phyloP scores from a whole-genome alignment of 2,113 vertebrate genomes.

The Amphiprion ocellaris region DNA sequence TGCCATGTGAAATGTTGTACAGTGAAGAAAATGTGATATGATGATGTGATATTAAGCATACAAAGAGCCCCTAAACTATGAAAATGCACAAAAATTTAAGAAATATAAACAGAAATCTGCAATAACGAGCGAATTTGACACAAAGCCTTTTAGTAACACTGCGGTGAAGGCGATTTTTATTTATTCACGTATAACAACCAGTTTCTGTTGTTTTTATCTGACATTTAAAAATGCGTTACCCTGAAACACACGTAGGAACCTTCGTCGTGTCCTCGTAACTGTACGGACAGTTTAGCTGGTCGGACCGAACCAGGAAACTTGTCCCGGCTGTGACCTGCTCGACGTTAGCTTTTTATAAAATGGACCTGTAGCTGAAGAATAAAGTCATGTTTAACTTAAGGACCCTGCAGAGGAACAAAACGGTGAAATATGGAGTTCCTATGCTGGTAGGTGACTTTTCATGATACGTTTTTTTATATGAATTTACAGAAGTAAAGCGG shows the following conservation, averaged over 20 bases:
- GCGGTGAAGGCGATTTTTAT: not conserved
- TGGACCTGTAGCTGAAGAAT: constrained; percentile 24
- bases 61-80: too few relatives aligned
- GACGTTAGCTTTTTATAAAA: not conserved
- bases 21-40: too few relatives aligned
- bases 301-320: constrained; percentile 42
- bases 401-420: constrained; percentile 80
- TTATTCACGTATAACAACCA: too few relatives aligned
- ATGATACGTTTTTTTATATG: not conserved
- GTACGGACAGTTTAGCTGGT: constrained; percentile 15
- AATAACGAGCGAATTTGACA: not conserved
- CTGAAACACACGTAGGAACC: constrained; percentile 6
- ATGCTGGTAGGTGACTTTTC: constrained; percentile 87
- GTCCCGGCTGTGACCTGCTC: constrained; percentile 38
- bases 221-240: not conserved
- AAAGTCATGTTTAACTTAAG: constrained; percentile 71
- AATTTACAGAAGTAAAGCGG: not conserved
- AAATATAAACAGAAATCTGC: too few relatives aligned
- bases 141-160: not conserved
- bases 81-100: too few relatives aligned
- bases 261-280: accelerated
- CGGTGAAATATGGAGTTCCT: constrained; percentile 88
- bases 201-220: not conserved
- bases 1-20: too few relatives aligned
- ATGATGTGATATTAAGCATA: too few relatives aligned